Conservation (phyloP, 1,140 invertebrate genomes). For the Macrobrachium rosenbergii region DNA sequence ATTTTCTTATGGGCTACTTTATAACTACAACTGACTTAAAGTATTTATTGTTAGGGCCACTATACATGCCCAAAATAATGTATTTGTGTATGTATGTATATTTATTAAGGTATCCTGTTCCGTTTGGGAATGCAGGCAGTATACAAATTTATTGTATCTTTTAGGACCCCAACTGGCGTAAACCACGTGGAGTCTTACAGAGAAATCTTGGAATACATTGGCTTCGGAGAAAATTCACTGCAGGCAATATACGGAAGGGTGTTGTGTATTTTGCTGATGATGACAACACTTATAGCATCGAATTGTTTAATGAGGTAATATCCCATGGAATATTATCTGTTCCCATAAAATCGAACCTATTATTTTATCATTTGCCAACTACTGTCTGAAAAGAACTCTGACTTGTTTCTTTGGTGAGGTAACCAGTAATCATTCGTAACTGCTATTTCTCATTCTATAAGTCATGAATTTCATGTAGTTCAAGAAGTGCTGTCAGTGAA, state of each 20-base stretch:
- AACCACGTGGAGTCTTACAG: slow-evolving; percentile 95
- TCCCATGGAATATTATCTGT: neutral
- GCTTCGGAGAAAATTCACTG: slow-evolving; percentile 79
- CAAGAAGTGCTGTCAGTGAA: too few relatives aligned
- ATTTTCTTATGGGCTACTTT: too few relatives aligned
- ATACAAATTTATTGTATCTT: slow-evolving; percentile 43
- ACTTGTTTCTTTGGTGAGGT: neutral
- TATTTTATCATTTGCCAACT: too few relatives aligned
- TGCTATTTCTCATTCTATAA: too few relatives aligned
- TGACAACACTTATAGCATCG: slow-evolving; percentile 94
- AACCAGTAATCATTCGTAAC: too few relatives aligned
- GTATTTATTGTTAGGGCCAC: too few relatives aligned
- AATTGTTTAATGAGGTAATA: slow-evolving; percentile 89
- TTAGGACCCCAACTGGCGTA: slow-evolving; percentile 86
- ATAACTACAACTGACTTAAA: too few relatives aligned
- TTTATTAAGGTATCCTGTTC: neutral
- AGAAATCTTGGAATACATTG: slow-evolving; percentile 89
- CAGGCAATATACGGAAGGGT: slow-evolving; percentile 74
- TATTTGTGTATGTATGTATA: neutral
- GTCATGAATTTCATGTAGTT: too few relatives aligned
- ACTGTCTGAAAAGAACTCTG: neutral
- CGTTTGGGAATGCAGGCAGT: neutral
- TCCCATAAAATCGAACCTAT: neutral
- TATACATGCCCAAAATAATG: neutral
- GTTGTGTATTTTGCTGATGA: slow-evolving; percentile 99